These are phyloP conservation scores for Goniozus legneri DNA, from an alignment of 1,140 invertebrate genomes.

Conservation along the genomic window DNA sequence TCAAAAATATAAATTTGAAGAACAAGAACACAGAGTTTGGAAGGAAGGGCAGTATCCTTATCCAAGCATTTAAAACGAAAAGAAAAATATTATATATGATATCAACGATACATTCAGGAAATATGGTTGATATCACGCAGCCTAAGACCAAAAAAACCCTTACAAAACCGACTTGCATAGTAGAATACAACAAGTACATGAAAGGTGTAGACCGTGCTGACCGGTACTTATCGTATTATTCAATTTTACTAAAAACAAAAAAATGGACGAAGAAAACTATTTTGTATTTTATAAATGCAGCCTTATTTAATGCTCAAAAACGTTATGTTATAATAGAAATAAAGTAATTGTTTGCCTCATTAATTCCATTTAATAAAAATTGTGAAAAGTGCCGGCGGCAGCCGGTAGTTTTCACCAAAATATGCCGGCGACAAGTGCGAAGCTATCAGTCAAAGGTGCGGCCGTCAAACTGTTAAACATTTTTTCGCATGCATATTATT, in stretches of 20 bases:
- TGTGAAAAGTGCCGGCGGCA: too few relatives aligned
- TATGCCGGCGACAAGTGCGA: too few relatives aligned
- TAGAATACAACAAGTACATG: slow-evolving; percentile 14
- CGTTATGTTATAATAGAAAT: too few relatives aligned
- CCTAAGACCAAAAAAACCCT: slow-evolving; percentile 11
- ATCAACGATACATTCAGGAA: slow-evolving; percentile 15
- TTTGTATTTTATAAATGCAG: slow-evolving; percentile 12
- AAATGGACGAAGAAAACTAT: slow-evolving; percentile 14
- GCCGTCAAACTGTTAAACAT: too few relatives aligned
- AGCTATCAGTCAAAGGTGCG: too few relatives aligned
- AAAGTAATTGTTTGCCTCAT: too few relatives aligned
- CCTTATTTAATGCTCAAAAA: slow-evolving; percentile 9
- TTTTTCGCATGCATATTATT: too few relatives aligned
- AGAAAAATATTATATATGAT: slow-evolving; percentile 15
- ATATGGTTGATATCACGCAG: too few relatives aligned
- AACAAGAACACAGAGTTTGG: slow-evolving; percentile 7
- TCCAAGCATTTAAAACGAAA: slow-evolving; percentile 17
- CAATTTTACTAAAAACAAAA: slow-evolving; percentile 10
- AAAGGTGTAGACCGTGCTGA: slow-evolving; percentile 9
- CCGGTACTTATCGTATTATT: slow-evolving; percentile 14
- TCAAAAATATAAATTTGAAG: slow-evolving; percentile 5
- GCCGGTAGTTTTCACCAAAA: too few relatives aligned
- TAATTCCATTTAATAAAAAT: too few relatives aligned
- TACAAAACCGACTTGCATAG: slow-evolving; percentile 12
- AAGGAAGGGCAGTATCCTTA: slow-evolving; percentile 10